A percentile compares a stretch with the other conserved stretches of the same genome.
phyloP scores from a whole-genome alignment of 2,888 invertebrate genomes.

The Ochlodes sylvanus region DNA sequence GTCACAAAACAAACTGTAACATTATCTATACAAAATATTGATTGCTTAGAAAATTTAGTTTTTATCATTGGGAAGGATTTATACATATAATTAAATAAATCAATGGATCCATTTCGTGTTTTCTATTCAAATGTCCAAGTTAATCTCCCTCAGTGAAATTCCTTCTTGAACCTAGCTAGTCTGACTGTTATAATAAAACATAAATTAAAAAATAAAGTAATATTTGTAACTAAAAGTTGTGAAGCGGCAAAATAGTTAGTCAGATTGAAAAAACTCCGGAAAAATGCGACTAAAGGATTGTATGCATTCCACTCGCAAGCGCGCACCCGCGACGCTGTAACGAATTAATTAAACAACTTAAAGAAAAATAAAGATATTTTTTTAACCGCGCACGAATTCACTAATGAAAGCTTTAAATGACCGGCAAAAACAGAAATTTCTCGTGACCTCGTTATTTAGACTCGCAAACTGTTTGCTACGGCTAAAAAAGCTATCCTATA shows the following conservation, averaged over 20 bases:
- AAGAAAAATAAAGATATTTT: slow-evolving; percentile 70
- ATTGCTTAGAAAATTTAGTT: too few relatives aligned
- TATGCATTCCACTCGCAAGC: slow-evolving; percentile 37
- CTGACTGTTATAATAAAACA: too few relatives aligned
- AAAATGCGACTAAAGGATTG: slow-evolving; percentile 4
- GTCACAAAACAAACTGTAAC: too few relatives aligned
- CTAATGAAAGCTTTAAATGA: slow-evolving; percentile 83
- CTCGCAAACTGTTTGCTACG: slow-evolving; percentile 59
- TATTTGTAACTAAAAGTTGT: not conserved
- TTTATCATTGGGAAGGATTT: too few relatives aligned
- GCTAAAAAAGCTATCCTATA: slow-evolving; percentile 42
- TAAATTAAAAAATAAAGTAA: not conserved
- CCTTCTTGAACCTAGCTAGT: too few relatives aligned
- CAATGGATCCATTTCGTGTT: too few relatives aligned
- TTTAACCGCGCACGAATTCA: slow-evolving; percentile 69
- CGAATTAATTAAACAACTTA: slow-evolving; percentile 62
- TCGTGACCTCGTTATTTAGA: slow-evolving; percentile 77
- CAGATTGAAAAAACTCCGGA: slow-evolving; percentile 9
- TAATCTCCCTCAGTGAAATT: too few relatives aligned
- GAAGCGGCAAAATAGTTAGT: slow-evolving; percentile 9
- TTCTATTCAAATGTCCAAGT: too few relatives aligned
- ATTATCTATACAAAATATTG: too few relatives aligned
- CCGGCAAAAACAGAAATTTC: slow-evolving; percentile 70
- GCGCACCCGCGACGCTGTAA: slow-evolving; percentile 40
- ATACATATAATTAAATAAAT: too few relatives aligned